A percentile compares a stretch with the other conserved stretches of the same genome.
phyloP scores from a whole-genome alignment of 2,113 vertebrate species.

The Cercocebus atys region DNA sequence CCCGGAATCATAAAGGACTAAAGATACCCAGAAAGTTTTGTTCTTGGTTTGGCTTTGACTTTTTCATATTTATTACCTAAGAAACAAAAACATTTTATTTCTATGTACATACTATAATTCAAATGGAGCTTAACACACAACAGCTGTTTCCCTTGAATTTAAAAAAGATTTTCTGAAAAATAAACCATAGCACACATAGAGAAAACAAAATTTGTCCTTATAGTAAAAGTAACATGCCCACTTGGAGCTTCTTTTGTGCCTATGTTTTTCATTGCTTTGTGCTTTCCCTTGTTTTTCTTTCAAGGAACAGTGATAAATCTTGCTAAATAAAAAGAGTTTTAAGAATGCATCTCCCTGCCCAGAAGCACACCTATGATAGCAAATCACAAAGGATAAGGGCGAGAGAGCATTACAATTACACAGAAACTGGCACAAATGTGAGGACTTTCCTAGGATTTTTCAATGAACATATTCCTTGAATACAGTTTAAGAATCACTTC shows the following conservation, averaged over 20 bases:
- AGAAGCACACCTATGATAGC: background rate
- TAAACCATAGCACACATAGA: background rate
- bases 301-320: background rate
- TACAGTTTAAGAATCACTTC: background rate
- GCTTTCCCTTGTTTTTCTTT: background rate
- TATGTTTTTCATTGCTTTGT: background rate
- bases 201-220: background rate
- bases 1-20: background rate
- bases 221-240: background rate
- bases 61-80: background rate
- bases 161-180: constrained; percentile 32
- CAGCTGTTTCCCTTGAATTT: background rate
- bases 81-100: background rate
- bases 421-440: background rate
- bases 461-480: background rate
- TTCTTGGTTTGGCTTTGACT: background rate
- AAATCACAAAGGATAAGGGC: background rate
- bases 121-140: background rate
- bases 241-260: background rate
- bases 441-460: constrained; percentile 29
- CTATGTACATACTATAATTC: background rate
- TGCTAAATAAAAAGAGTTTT: background rate
- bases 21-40: constrained; percentile 21
- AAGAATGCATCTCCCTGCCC: background rate
- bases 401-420: background rate